A percentile compares a stretch with the other conserved stretches of the same genome.
These are phyloP conservation scores for Nyctibius bracteatus DNA, from an alignment of 2,113 vertebrate species.

Conservation along the genomic window DNA sequence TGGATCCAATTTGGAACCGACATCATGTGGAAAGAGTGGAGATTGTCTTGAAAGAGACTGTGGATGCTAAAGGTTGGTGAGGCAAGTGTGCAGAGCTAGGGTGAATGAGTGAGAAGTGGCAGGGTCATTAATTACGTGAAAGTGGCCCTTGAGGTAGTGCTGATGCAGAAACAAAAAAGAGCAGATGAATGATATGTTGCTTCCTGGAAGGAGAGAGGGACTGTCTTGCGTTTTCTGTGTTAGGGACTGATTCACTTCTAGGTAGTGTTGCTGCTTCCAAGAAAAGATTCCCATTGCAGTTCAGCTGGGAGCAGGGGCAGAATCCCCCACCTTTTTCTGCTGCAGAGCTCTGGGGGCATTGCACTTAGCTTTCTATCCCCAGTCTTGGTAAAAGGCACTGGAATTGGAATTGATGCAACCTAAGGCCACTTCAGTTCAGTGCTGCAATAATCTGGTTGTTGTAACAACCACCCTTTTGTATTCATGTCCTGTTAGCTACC, in stretches of 20 bases:
- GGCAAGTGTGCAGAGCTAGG: not conserved
- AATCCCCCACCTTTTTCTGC: not conserved
- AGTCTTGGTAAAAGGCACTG: not conserved
- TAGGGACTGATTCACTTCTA: not conserved
- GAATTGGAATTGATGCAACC: not conserved
- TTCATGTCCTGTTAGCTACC: not conserved
- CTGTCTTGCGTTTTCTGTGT: not conserved
- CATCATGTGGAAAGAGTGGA: slow-evolving; percentile 91
- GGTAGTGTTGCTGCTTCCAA: not conserved
- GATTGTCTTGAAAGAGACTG: slow-evolving; percentile 91
- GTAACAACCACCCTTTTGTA: not conserved
- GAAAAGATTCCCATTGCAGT: not conserved
- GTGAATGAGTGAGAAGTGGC: not conserved
- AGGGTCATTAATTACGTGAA: not conserved
- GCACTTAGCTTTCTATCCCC: not conserved
- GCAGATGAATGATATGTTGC: not conserved
- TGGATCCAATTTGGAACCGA: slow-evolving; percentile 90
- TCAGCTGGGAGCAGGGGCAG: not conserved
- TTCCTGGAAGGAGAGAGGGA: not conserved
- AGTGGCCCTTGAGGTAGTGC: not conserved
- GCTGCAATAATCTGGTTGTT: not conserved
- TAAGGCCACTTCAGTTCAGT: not conserved
- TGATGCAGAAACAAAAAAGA: not conserved
- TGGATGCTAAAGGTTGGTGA: slow-evolving; percentile 88
- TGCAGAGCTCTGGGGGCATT: not conserved